phyloP scores from a whole-genome alignment of 2,888 invertebrate species.

The Plebejus argus region DNA sequence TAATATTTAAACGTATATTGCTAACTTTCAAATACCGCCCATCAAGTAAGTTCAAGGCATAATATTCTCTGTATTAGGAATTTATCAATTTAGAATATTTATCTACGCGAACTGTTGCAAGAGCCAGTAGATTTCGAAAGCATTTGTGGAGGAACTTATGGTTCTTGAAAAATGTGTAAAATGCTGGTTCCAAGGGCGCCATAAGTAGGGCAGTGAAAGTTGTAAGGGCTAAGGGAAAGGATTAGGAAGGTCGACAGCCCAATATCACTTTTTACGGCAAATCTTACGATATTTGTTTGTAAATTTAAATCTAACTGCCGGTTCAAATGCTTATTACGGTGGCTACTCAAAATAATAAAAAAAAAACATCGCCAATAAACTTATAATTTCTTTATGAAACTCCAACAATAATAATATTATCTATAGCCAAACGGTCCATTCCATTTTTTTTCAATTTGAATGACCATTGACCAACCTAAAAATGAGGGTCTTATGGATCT shows the following conservation, averaged over 20 bases:
- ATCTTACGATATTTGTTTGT: background rate
- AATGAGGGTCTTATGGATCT: too few species aligned
- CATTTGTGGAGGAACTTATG: background rate
- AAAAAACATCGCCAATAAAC: too few species aligned
- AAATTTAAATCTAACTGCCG: background rate
- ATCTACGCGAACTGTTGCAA: background rate
- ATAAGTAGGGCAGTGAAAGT: slow-evolving; percentile 16
- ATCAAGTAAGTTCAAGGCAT: background rate
- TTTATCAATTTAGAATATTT: background rate
- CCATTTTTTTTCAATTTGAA: too few species aligned
- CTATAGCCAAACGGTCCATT: too few species aligned
- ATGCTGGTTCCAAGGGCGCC: slow-evolving; percentile 6
- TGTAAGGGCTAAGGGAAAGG: slow-evolving; percentile 8
- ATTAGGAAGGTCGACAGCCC: background rate
- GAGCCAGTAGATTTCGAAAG: background rate
- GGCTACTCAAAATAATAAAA: background rate
- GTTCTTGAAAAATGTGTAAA: background rate
- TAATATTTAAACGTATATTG: too few species aligned
- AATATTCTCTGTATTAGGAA: background rate
- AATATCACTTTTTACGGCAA: background rate
- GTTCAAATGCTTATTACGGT: background rate
- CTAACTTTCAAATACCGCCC: background rate
- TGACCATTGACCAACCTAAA: too few species aligned
- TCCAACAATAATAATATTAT: too few species aligned
- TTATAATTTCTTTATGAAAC: too few species aligned